Evolutionary conservation across 2,888 invertebrate species (phyloP).

Genomic region (Phragmatobia fuliginosa): DNA sequence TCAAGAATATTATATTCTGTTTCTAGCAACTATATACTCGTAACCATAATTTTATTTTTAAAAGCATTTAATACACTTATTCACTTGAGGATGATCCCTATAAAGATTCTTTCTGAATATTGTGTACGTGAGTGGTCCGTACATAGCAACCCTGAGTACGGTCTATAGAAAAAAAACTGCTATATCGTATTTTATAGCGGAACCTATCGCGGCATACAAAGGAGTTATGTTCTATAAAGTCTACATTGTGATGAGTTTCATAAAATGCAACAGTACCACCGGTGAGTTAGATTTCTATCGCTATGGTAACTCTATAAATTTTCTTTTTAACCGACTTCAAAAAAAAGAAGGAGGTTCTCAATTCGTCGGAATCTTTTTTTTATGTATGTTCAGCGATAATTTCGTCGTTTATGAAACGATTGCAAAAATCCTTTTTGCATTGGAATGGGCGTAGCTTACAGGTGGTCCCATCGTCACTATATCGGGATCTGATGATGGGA

Average conservation of each 20-base stretch:
- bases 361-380: no score
- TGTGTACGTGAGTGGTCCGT: not conserved
- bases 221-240: constrained; percentile 18
- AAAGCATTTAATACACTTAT: not conserved
- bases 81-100: not conserved
- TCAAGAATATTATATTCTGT: not conserved
- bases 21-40: not conserved
- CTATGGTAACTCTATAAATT: not conserved
- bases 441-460: no score
- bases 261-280: constrained; percentile 13
- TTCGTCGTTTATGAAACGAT: no score
- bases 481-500: no score
- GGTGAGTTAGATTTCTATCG: constrained; percentile 2
- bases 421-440: no score
- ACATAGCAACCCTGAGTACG: not conserved
- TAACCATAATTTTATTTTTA: not conserved
- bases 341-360: no score
- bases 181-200: constrained; percentile 12
- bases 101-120: not conserved
- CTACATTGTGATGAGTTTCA: constrained; percentile 7
- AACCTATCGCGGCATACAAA: constrained; percentile 15
- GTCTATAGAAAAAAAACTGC: not conserved
- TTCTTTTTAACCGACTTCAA: no score
- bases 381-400: no score
- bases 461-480: no score